phyloP scores from a whole-genome alignment of 37 sponge, comb jelly and placozoan species.

The Halisarca cf. caerulea region DNA sequence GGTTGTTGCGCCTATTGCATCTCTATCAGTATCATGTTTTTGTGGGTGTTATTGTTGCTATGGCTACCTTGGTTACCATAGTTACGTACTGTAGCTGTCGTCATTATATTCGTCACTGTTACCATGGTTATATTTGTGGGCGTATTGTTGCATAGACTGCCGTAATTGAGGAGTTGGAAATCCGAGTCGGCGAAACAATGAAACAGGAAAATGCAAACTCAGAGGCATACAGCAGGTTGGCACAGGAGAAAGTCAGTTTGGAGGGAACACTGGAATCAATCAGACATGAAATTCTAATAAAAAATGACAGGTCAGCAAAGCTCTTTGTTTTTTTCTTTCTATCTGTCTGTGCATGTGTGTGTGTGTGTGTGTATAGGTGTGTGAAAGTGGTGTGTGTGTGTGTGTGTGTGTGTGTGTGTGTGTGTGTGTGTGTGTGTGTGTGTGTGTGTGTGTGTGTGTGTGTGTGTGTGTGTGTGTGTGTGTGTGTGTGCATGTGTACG shows the following conservation, averaged over 20 bases:
- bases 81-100: no score
- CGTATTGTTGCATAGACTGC: not conserved
- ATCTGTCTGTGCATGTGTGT: no score
- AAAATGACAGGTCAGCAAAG: not conserved
- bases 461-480: no score
- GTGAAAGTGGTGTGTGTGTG: not conserved
- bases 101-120: not conserved
- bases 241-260: constrained; percentile 1
- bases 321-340: not conserved
- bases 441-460: not conserved
- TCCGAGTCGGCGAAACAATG: not conserved
- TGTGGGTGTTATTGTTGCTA: no score
- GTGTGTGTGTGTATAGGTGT: not conserved
- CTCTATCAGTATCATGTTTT: no score
- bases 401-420: not conserved
- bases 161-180: not conserved
- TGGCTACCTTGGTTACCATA: no score
- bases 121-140: not conserved
- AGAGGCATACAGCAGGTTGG: not conserved
- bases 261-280: constrained; percentile 1
- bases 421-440: not conserved
- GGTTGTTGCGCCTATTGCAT: no score
- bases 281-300: not conserved
- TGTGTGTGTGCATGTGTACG: no score
- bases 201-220: not conserved